Percentiles rank a stretch among this genome's conserved stretches.
phyloP scores from a whole-genome alignment of 2,888 invertebrate genomes.

The Chalcis sispes region DNA sequence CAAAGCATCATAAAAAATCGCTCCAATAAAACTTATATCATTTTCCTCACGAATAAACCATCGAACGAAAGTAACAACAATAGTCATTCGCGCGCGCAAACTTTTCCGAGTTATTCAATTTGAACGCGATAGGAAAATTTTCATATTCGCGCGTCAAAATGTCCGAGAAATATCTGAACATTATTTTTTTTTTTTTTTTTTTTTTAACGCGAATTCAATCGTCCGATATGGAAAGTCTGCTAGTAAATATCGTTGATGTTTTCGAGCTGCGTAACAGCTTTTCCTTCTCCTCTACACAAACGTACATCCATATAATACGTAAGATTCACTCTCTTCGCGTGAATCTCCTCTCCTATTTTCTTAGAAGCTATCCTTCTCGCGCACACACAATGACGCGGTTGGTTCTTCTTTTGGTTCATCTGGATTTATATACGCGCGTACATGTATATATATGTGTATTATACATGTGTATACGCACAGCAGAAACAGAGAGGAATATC shows the following conservation, averaged over 20 bases:
- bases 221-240: background rate
- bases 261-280: background rate
- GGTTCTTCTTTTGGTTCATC: slow-evolving; percentile 1
- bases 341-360: background rate
- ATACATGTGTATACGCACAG: background rate
- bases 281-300: too few relatives aligned
- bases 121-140: slow-evolving; percentile 16
- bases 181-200: slow-evolving; percentile 46
- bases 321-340: slow-evolving; percentile 24
- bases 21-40: too few relatives aligned
- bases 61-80: background rate
- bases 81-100: slow-evolving; percentile 8
- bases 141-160: slow-evolving; percentile 1
- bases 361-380: too few relatives aligned
- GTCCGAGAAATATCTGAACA: too few relatives aligned
- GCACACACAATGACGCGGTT: too few relatives aligned
- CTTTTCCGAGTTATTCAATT: slow-evolving; percentile 2
- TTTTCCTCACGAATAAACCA: too few relatives aligned
- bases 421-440: background rate
- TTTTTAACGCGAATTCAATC: too few relatives aligned
- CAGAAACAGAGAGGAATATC: background rate
- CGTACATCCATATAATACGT: too few relatives aligned
- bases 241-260: slow-evolving; percentile 23
- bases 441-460: background rate
- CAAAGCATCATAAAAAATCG: too few relatives aligned